phyloP scores from a whole-genome alignment of 2,797 vertebrate genomes.

The Diglossa cyanea region DNA sequence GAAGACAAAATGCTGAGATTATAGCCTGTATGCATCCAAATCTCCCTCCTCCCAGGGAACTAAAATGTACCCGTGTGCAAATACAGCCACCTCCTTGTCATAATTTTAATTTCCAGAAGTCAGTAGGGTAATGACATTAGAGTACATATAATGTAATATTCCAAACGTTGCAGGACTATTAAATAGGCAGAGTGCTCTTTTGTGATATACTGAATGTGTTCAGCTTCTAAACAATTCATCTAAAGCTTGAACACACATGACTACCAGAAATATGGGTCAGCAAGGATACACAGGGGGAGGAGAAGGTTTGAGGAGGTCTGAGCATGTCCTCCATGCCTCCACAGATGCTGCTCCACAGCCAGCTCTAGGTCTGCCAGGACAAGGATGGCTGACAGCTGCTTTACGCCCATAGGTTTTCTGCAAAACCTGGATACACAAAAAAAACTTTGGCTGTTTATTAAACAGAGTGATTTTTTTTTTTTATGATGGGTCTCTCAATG shows the following conservation, averaged over 20 bases:
- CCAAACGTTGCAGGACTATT: neutral
- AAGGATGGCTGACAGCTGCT: neutral
- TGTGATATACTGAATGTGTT: neutral
- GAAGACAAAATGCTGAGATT: neutral
- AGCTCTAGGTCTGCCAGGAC: neutral
- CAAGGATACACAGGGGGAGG: neutral
- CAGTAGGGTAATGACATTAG: neutral
- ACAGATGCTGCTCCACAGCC: too few relatives aligned
- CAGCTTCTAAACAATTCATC: neutral
- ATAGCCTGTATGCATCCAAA: neutral
- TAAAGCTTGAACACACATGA: neutral
- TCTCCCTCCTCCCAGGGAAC: neutral
- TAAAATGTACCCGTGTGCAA: neutral
- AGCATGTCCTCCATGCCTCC: neutral
- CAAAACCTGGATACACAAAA: neutral
- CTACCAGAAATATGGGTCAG: neutral
- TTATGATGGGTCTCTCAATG: rapidly evolving
- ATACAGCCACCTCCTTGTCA: neutral
- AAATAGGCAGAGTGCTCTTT: neutral
- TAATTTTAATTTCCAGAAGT: neutral
- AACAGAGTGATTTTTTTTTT: neutral
- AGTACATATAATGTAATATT: neutral
- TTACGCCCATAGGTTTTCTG: neutral
- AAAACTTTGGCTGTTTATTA: neutral
- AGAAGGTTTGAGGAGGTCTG: neutral